Evolutionary conservation across 2,113 vertebrate genomes (phyloP).

Genomic region (Pica pica): DNA sequence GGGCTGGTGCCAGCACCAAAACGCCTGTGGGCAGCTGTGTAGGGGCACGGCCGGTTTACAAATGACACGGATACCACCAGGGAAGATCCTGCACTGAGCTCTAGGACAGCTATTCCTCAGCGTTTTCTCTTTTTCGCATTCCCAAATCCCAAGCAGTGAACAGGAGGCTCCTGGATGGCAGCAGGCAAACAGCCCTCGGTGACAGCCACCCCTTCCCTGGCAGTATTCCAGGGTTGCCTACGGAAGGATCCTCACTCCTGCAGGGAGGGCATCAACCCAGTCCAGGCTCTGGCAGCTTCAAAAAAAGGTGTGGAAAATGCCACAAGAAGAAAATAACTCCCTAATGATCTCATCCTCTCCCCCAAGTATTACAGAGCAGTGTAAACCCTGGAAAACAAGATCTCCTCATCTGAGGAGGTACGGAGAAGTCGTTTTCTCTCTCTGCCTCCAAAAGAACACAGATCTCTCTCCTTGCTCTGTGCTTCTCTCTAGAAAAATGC

Average conservation of each 20-base stretch:
- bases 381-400: background rate
- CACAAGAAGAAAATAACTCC: background rate
- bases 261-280: background rate
- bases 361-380: rapidly evolving
- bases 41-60: background rate
- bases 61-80: background rate
- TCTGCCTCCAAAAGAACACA: background rate
- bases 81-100: background rate
- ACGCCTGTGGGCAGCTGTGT: background rate
- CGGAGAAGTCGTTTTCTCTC: background rate
- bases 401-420: background rate
- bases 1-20: background rate
- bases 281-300: background rate
- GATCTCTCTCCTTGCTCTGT: background rate
- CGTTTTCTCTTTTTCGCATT: background rate
- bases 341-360: background rate
- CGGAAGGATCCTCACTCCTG: background rate
- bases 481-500: background rate
- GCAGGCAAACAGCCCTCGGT: background rate
- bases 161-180: background rate
- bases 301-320: background rate
- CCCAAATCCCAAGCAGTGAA: background rate
- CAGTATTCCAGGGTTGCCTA: background rate
- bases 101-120: background rate
- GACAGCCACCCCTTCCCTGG: background rate